phyloP scores from a whole-genome alignment of 2,113 vertebrate genomes.

The Heterotilapia buettikoferi region DNA sequence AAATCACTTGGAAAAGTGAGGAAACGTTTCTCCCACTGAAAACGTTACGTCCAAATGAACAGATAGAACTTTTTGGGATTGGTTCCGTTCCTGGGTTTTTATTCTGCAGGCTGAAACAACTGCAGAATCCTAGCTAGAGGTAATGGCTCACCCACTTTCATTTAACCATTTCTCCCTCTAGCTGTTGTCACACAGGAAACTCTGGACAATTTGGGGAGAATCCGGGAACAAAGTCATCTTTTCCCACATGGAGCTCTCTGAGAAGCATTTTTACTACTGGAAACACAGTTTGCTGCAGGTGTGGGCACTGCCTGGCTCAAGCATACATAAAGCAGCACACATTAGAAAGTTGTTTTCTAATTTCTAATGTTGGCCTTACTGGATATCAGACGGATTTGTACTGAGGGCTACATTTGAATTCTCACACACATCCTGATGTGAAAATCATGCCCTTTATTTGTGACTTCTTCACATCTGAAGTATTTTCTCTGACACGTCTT shows the following conservation, averaged over 20 bases:
- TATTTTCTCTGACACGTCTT: background rate
- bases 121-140: fast-evolving
- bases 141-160: background rate
- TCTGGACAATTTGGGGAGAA: background rate
- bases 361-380: fast-evolving
- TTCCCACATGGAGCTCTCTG: background rate
- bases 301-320: fast-evolving
- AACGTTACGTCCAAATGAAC: background rate
- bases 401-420: background rate
- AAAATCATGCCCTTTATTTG: background rate
- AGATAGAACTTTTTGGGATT: background rate
- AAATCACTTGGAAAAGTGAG: background rate
- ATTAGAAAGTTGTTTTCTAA: background rate
- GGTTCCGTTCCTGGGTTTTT: fast-evolving
- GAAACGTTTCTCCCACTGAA: background rate
- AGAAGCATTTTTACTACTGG: background rate
- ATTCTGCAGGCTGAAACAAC: background rate
- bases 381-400: fast-evolving
- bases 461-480: background rate
- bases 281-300: background rate
- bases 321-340: background rate
- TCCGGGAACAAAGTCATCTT: background rate
- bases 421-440: background rate
- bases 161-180: background rate
- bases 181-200: background rate